A percentile compares a stretch with the other conserved stretches of the same genome.
These are phyloP conservation scores for Python bivittatus DNA, from an alignment of 2,113 vertebrate genomes.

Conservation along the genomic window DNA sequence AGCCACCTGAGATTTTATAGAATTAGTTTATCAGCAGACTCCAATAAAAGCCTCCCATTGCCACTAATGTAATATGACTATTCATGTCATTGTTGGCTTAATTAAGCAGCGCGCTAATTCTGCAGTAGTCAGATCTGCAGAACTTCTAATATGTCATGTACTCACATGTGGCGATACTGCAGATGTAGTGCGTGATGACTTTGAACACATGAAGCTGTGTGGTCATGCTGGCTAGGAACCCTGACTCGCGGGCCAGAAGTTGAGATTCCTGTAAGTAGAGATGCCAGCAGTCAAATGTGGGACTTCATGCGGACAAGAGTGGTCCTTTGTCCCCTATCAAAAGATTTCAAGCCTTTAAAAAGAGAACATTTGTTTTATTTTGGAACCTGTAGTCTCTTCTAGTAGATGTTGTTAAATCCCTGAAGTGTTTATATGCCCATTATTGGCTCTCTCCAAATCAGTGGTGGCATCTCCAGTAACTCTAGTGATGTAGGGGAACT, in stretches of 20 bases:
- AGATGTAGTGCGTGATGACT: not conserved
- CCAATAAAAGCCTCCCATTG: not conserved
- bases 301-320: not conserved
- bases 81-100: not conserved
- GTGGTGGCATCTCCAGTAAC: not conserved
- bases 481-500: not conserved
- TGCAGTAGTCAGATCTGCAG: not conserved
- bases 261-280: not conserved
- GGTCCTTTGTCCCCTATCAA: not conserved
- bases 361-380: not conserved
- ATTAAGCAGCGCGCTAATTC: not conserved
- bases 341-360: not conserved
- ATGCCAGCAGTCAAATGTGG: not conserved
- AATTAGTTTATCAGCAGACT: not conserved
- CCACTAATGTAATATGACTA: not conserved
- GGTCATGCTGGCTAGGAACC: not conserved
- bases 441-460: not conserved
- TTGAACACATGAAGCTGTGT: not conserved
- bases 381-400: not conserved
- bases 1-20: not conserved
- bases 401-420: not conserved
- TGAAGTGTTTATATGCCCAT: no score
- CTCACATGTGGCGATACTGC: not conserved
- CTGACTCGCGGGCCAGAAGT: not conserved
- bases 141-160: no score